Evolutionary conservation across 2,797 vertebrate species (phyloP), one percentile per base, ranked within the genome.

Genomic region (Novumbra hubbsi): DNA sequence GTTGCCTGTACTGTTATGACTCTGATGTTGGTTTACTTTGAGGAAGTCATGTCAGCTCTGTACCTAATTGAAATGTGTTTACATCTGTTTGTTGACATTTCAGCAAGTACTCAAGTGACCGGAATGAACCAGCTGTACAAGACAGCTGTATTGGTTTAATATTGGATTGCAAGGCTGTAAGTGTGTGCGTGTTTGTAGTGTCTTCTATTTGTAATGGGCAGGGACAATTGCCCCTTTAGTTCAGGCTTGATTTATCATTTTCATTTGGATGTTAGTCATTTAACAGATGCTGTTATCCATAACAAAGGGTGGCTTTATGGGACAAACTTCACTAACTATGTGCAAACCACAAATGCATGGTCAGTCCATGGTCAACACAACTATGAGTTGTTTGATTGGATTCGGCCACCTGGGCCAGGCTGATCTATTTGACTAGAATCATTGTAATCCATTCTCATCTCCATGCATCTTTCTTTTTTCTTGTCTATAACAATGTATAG

Each of bases 101-200:
- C 49, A 34, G 30, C 32, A 55, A 28, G 52, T 19, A 70, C 30
- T 19, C 27, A 28, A 38, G 49, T 63, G 17, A 34, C 74, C 34
- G 81, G 73, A 84, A 78, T 76, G 68, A 52, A 9, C 27, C 27
- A 52, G 68, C 49, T 81, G 77, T 78, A 57, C 24, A 2, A 28
- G 19, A n/a, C 50, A 57, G 41, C 70, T 34, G 15, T 69, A 48
- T 60, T 64, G 27, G 50, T 63, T 48, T 75, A 17, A 52, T 64
- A 72, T 70, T 74, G 68, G 64, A 62, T 49, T 28, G 32, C 55
- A 72, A 52, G 17, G 50, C 15, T 2, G 19, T 52, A 68, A 75
- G 19, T 66, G 50, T 71, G 17, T 55, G 21, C 30, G n/a, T 70
- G 32, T 9, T 5, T 70, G 7, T 30, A 45, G 12, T 17, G 7